Conservation (phyloP, 2,888 invertebrate species). For the Thymelicus acteon region DNA sequence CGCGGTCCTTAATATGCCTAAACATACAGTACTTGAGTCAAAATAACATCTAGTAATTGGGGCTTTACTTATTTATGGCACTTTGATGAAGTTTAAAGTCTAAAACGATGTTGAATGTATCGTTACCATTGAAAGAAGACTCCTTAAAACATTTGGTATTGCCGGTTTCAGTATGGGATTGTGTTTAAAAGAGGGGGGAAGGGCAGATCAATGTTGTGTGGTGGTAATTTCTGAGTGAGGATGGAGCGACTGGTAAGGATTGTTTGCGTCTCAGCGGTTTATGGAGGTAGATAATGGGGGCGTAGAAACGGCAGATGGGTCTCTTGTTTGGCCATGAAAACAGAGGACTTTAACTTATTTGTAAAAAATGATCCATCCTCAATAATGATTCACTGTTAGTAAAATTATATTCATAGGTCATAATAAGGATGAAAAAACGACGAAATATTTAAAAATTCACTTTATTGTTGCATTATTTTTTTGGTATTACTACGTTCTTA, state of each 20-base stretch:
- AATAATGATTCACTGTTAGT: too few relatives aligned
- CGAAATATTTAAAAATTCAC: background rate
- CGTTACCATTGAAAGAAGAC: constrained; percentile 51
- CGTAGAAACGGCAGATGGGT: constrained; percentile 72
- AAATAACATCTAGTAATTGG: constrained; percentile 42
- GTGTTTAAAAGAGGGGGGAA: constrained; percentile 36
- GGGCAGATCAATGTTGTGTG: constrained; percentile 52
- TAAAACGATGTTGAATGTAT: constrained; percentile 65
- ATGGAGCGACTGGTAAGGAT: constrained; percentile 63
- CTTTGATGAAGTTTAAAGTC: constrained; percentile 73
- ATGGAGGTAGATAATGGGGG: constrained; percentile 72
- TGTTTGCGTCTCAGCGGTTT: constrained; percentile 75
- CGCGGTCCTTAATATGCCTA: background rate
- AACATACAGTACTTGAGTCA: background rate
- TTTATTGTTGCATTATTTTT: background rate
- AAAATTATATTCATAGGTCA: too few relatives aligned
- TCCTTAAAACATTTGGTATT: constrained; percentile 39
- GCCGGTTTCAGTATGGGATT: constrained; percentile 24
- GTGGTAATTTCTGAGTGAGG: constrained; percentile 62
- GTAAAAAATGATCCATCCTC: too few relatives aligned
- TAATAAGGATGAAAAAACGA: background rate
- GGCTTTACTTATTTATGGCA: constrained; percentile 65
- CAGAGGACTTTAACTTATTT: constrained; percentile 38
- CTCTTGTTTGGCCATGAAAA: constrained; percentile 55
- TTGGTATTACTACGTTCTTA: background rate